phyloP scores from a whole-genome alignment of 2,888 invertebrate species.

The Oscheius sp. region DNA sequence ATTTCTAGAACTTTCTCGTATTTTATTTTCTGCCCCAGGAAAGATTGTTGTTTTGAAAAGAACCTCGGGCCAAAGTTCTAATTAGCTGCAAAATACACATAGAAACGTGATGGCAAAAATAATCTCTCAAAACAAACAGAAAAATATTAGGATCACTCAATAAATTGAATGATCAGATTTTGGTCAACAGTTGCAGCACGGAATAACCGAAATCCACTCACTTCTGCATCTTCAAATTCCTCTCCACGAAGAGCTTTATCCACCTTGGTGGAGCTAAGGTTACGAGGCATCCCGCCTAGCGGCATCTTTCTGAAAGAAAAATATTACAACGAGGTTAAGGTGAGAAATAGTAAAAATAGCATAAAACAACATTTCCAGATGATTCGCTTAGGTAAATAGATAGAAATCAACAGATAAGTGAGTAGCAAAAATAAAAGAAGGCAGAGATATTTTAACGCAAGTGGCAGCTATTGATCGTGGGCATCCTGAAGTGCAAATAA shows the following conservation, averaged over 20 bases:
- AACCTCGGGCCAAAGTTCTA: no score
- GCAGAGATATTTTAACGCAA: neutral
- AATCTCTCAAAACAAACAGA: neutral
- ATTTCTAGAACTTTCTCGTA: no score
- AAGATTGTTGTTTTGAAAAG: no score
- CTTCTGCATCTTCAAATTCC: conserved; percentile 51
- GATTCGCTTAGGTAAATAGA: neutral
- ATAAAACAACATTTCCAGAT: neutral
- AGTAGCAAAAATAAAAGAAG: neutral
- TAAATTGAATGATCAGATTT: neutral
- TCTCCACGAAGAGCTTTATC: conserved; percentile 54
- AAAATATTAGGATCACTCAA: neutral
- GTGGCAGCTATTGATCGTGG: conserved; percentile 12
- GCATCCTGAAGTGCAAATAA: neutral
- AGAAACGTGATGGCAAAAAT: neutral
- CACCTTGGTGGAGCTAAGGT: conserved; percentile 55
- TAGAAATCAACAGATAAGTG: neutral
- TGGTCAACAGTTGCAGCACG: neutral
- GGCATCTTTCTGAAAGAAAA: neutral
- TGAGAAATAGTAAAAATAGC: neutral
- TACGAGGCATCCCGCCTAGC: conserved; percentile 51
- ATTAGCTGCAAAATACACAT: neutral
- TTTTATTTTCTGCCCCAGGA: no score
- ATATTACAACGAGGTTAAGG: neutral
- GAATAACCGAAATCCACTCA: neutral